These are phyloP conservation scores for Sycophaga agraensis DNA, from an alignment of 1,140 invertebrate species.

Conservation along the genomic window DNA sequence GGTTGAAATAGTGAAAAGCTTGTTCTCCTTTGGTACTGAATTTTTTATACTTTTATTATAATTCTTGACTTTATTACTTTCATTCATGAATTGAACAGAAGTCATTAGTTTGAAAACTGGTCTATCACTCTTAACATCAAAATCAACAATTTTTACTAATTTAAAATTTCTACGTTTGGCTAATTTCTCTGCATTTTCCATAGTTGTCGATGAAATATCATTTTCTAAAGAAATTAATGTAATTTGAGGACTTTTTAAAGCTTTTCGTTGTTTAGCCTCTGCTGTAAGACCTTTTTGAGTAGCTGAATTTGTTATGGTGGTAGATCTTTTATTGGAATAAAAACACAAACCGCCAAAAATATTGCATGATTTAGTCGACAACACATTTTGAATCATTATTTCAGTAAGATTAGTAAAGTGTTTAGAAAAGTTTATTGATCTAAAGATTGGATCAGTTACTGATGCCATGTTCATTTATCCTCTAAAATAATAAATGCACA, in stretches of 20 bases:
- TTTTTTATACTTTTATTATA: no score
- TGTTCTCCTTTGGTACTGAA: slow-evolving; percentile 63
- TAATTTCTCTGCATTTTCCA: slow-evolving; percentile 64
- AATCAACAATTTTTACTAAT: slow-evolving; percentile 65
- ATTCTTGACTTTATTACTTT: slow-evolving; percentile 38
- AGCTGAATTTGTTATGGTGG: no score
- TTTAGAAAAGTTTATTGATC: no score
- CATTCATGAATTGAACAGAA: slow-evolving; percentile 45
- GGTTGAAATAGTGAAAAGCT: slow-evolving; percentile 62
- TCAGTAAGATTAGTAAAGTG: no score
- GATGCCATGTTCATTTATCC: no score
- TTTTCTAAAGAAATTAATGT: slow-evolving; percentile 7
- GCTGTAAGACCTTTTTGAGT: no score
- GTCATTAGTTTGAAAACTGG: slow-evolving; percentile 65
- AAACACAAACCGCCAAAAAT: not conserved
- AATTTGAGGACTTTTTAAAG: not conserved
- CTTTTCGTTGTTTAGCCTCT: not conserved
- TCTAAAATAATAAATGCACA: no score
- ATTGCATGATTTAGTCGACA: not conserved
- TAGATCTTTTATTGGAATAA: not conserved
- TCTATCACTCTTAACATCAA: slow-evolving; percentile 63
- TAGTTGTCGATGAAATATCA: slow-evolving; percentile 35
- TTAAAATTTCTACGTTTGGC: slow-evolving; percentile 65
- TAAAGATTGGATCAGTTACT: no score
- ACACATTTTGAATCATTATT: not conserved